A percentile compares a stretch with the other conserved stretches of the same genome.
These are phyloP conservation scores for Formica aserva DNA, from an alignment of 2,888 invertebrate genomes.

Conservation along the genomic window DNA sequence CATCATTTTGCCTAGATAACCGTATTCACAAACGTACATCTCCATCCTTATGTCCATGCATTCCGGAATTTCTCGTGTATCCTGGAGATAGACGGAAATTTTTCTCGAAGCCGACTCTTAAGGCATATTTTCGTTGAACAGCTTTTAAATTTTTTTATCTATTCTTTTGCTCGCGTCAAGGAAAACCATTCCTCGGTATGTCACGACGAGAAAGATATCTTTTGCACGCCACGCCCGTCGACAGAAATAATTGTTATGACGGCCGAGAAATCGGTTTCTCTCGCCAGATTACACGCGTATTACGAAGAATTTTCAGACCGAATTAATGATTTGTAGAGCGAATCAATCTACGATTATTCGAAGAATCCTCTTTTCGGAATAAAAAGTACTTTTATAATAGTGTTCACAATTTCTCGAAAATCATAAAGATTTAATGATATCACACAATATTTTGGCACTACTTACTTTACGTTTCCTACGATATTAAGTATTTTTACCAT, in stretches of 20 bases:
- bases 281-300: constrained; percentile 20
- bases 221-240: neutral
- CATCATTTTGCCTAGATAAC: constrained; percentile 47
- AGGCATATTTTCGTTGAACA: constrained; percentile 33
- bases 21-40: constrained; percentile 34
- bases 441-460: neutral
- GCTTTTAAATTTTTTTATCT: constrained; percentile 40
- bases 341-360: neutral
- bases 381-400: neutral
- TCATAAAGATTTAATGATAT: neutral
- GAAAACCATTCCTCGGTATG: constrained; percentile 12
- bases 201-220: neutral
- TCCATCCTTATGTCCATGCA: constrained; percentile 16
- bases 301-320: neutral
- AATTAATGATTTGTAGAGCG: neutral
- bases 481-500: neutral
- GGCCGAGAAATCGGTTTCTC: constrained; percentile 1
- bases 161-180: constrained; percentile 2
- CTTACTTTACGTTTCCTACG: neutral
- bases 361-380: neutral
- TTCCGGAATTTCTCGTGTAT: constrained; percentile 37
- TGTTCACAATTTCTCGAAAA: neutral
- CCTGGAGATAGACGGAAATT: constrained; percentile 35
- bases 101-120: constrained; percentile 40
- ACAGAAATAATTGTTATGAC: constrained; percentile 37